phyloP scores from a whole-genome alignment of 1,140 invertebrate genomes.

The Steinernema feltiae region DNA sequence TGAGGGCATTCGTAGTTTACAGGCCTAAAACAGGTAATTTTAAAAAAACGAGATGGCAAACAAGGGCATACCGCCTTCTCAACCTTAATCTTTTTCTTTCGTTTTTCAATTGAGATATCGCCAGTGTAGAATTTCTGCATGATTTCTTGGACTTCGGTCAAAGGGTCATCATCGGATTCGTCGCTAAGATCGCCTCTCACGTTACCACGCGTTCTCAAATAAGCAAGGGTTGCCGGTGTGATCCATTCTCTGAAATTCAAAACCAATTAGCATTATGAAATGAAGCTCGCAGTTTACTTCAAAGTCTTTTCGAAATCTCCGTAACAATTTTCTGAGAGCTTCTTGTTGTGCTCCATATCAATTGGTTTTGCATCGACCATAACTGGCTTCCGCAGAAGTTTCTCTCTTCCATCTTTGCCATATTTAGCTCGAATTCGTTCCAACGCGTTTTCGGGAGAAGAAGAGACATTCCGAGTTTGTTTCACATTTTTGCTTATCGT shows the following conservation, averaged over 20 bases:
- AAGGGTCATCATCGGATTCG: neutral
- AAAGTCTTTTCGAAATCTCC: neutral
- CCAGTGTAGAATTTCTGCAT: neutral
- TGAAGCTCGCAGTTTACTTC: neutral
- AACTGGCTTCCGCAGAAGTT: neutral
- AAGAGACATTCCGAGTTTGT: too few species aligned
- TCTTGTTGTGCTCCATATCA: conserved; percentile 1
- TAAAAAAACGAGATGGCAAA: too few species aligned
- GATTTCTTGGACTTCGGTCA: neutral
- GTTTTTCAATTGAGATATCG: neutral
- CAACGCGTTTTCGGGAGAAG: neutral
- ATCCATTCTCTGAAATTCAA: conserved; percentile 5
- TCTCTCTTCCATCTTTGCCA: neutral
- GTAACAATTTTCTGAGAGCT: neutral
- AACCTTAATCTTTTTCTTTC: neutral
- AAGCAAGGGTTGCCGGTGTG: neutral
- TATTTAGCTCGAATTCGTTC: neutral
- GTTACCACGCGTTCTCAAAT: neutral
- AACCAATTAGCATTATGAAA: too few species aligned
- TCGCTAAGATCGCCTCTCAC: neutral
- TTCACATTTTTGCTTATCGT: neutral
- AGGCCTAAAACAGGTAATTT: neutral
- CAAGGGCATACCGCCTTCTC: neutral
- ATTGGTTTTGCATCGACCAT: neutral
- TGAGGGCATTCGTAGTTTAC: neutral